A percentile compares a stretch with the other conserved stretches of the same genome.
phyloP scores from a whole-genome alignment of 2,113 vertebrate species.

The Antechinus stuartii region DNA sequence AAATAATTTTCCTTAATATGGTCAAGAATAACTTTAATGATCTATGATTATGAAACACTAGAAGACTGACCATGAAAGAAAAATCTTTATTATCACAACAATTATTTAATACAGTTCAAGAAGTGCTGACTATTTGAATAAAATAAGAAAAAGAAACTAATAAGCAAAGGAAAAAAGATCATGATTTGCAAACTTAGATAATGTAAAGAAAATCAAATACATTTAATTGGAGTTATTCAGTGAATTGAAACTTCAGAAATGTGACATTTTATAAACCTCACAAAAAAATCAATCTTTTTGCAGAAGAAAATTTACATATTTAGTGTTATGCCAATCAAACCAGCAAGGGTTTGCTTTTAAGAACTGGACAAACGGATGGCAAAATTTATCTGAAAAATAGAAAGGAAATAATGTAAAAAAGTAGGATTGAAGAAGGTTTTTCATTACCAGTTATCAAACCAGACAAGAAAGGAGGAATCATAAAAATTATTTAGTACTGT shows the following conservation, averaged over 20 bases:
- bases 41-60: not conserved
- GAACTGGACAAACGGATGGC: not conserved
- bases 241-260: not conserved
- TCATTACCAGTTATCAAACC: not conserved
- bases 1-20: not conserved
- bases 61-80: not conserved
- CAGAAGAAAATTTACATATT: not conserved
- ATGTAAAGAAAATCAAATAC: not conserved
- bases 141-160: not conserved
- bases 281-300: not conserved
- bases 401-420: not conserved
- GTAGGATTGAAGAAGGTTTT: not conserved
- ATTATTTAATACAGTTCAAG: not conserved
- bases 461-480: not conserved
- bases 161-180: not conserved
- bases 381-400: not conserved
- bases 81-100: not conserved
- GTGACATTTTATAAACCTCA: not conserved
- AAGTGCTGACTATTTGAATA: not conserved
- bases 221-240: not conserved
- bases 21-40: not conserved
- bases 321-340: not conserved
- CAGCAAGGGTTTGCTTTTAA: not conserved
- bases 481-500: not conserved
- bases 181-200: not conserved